These are phyloP conservation scores for Limnephilus auricula DNA, from an alignment of 2,888 invertebrate genomes.

Conservation along the genomic window DNA sequence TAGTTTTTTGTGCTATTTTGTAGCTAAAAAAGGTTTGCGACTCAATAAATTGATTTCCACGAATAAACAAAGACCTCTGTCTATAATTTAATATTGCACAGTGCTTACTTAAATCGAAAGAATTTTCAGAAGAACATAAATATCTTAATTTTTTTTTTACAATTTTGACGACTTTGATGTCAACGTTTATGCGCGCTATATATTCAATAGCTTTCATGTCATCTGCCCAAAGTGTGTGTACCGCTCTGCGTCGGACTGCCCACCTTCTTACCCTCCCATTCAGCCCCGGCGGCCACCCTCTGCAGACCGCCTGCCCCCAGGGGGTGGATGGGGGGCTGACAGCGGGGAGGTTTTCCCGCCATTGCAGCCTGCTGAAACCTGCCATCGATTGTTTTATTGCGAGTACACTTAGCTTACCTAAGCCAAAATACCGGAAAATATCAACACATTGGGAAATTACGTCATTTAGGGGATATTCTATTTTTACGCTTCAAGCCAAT, in stretches of 20 bases:
- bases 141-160: neutral
- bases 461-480: neutral
- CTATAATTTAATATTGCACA: too few relatives aligned
- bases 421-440: neutral
- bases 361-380: slow-evolving; percentile 15
- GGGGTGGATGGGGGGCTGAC: neutral
- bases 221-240: neutral
- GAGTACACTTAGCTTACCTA: neutral
- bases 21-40: too few relatives aligned
- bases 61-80: too few relatives aligned
- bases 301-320: neutral
- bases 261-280: neutral
- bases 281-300: neutral
- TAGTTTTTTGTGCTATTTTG: too few relatives aligned
- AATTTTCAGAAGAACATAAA: neutral
- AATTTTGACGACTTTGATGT: too few relatives aligned
- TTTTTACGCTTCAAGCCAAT: neutral
- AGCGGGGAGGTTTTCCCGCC: slow-evolving; percentile 13
- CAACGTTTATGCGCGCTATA: neutral
- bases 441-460: neutral
- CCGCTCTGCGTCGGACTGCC: neutral
- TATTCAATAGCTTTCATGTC: neutral
- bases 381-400: slow-evolving; percentile 23
- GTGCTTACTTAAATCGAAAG: neutral
- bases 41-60: too few relatives aligned